Evolutionary conservation across 1,140 invertebrate genomes (phyloP), one percentile per base, ranked within the genome.

Genomic region (Drosophila eugracilis): DNA sequence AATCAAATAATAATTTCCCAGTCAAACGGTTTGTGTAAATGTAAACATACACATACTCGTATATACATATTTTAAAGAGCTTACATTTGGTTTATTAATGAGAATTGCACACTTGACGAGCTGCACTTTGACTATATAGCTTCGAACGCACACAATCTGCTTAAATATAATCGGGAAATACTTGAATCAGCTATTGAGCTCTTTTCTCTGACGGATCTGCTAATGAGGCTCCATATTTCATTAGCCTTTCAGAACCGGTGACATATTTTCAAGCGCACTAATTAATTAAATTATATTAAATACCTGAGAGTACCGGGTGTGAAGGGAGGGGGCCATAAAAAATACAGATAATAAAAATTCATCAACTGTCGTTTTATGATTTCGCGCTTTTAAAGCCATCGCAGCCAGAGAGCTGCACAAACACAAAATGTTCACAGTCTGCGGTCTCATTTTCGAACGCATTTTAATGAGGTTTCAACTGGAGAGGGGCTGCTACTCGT

Each of bases 401-500:
- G n/a, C 6, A n/a, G 15, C 26, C 28, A 22, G 14, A 69, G 60
- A 55, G 60, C 54, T 44, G 42, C 44, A 60, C 58, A 54, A 74
- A 70, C 65, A 55, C 42, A 48, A 53, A 63, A 50, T 41, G 15
- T 50, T 41, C 24, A 9, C 22, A 26, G 50, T 36, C 34, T 73
- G 59, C 55, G 36, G 41, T 48, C 36, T 67, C 70, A 66, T 75
- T 75, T 66, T 75, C 55, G 50, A 77, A 66, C 77, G 57, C 62
- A 76, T 86, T 86, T 85, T 85, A 86, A 85, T 85, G 81, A 85
- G 81, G 81, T 86, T 78, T 77, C 36, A 19, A 32, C 41, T 42
- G 47, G 12, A 39, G 67, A 32, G 66, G 36, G 47, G 60, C 26
- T 42, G 24, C 15, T 10, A 15, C 41, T 36, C n/a, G n/a, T n/a